Percentiles rank a stretch among this genome's conserved stretches.
These are phyloP conservation scores for Pantelozetes paolii DNA, from an alignment of 2,888 invertebrate genomes.

Conservation along the genomic window DNA sequence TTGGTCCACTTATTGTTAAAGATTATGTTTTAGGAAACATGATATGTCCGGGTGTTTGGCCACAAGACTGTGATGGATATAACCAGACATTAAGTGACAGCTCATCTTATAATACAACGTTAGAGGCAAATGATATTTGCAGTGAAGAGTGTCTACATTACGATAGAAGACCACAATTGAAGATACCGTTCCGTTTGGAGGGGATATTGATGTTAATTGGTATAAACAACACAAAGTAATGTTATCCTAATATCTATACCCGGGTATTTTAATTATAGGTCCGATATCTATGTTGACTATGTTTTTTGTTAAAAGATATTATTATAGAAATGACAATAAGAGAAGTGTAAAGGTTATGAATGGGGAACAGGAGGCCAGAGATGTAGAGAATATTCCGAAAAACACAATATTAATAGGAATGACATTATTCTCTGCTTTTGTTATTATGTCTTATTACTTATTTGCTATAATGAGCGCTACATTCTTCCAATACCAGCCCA, in stretches of 20 bases:
- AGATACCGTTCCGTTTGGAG: background rate
- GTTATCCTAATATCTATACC: background rate
- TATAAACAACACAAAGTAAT: background rate
- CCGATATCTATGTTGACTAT: background rate
- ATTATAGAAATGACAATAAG: background rate
- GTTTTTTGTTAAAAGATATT: background rate
- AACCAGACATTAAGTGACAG: background rate
- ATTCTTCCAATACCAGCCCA: slow-evolving; percentile 18
- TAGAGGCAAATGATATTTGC: background rate
- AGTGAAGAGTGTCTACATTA: background rate
- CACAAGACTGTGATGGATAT: background rate
- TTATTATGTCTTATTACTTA: slow-evolving; percentile 16
- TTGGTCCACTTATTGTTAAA: slow-evolving; percentile 36
- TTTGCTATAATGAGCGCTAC: slow-evolving; percentile 9
- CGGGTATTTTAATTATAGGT: background rate
- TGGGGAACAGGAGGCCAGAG: background rate
- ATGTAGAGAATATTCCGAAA: background rate
- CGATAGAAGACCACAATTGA: background rate
- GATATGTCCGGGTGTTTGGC: background rate
- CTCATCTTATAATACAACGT: too few species aligned
- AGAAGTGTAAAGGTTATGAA: background rate
- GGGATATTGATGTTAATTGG: background rate
- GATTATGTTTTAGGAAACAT: slow-evolving; percentile 33
- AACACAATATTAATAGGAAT: background rate
- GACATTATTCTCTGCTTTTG: background rate